Evolutionary conservation across 2,113 vertebrate species (phyloP).

Genomic region (Nettapus auritus): DNA sequence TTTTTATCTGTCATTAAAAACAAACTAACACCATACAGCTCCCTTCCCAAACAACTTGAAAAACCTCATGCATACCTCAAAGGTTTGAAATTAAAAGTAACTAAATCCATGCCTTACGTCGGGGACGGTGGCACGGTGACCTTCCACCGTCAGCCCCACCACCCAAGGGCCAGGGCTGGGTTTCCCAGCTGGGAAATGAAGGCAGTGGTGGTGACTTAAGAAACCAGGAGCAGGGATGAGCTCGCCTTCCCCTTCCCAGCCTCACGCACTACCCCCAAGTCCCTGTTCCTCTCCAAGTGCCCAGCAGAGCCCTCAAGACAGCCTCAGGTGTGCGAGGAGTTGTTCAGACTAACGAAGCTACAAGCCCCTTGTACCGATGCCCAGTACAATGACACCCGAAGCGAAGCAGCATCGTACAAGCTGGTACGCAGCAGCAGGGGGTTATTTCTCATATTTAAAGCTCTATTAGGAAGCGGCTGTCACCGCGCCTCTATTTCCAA

Average conservation of each 20-base stretch:
- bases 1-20: accelerated
- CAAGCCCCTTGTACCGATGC: not conserved
- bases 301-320: not conserved
- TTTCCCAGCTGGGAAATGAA: not conserved
- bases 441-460: not conserved
- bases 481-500: not conserved
- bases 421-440: not conserved
- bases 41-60: not conserved
- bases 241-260: not conserved
- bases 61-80: accelerated
- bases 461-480: not conserved
- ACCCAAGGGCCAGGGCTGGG: not conserved
- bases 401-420: not conserved
- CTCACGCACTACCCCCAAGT: not conserved
- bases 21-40: not conserved
- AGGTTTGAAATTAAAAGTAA: not conserved
- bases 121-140: accelerated
- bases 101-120: not conserved
- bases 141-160: not conserved
- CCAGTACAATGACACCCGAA: not conserved
- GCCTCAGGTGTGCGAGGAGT: not conserved
- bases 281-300: constrained; percentile 5
- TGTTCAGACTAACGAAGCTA: not conserved
- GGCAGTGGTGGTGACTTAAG: not conserved
- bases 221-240: not conserved